phyloP scores from a whole-genome alignment of 2,113 vertebrate species.

The Ictidomys tridecemlineatus region DNA sequence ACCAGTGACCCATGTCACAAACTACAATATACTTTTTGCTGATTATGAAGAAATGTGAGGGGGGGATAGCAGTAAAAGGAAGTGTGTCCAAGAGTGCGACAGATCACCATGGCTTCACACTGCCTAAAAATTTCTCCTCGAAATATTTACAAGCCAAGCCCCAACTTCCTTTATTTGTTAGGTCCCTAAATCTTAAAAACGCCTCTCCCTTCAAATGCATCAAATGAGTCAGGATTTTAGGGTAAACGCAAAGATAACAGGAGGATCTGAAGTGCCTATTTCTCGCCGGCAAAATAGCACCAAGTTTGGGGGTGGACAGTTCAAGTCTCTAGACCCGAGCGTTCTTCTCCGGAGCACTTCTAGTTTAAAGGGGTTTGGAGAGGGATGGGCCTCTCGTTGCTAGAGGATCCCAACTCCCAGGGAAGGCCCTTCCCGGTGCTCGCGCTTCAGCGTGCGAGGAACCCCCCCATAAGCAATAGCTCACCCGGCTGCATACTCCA shows the following conservation, averaged over 20 bases:
- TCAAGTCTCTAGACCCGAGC: not conserved
- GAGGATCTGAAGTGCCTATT: not conserved
- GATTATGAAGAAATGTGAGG: not conserved
- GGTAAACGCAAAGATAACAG: not conserved
- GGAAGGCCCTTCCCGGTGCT: constrained; percentile 37
- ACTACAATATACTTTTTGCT: not conserved
- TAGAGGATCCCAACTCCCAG: constrained; percentile 29
- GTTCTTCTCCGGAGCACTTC: not conserved
- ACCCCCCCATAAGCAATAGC: constrained; percentile 62
- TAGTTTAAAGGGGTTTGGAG: not conserved
- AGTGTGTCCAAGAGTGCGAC: not conserved
- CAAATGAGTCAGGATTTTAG: not conserved
- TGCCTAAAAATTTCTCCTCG: not conserved
- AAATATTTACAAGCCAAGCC: not conserved
- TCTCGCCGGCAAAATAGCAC: not conserved
- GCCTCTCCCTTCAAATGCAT: not conserved
- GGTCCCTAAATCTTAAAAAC: not conserved
- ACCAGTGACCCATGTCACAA: not conserved
- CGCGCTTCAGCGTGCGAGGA: constrained; percentile 37
- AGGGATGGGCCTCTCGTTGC: not conserved
- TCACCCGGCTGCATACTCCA: constrained; percentile 76
- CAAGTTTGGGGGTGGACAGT: constrained; percentile 47
- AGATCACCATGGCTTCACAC: not conserved
- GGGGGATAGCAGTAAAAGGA: not conserved
- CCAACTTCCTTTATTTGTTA: constrained; percentile 35